These are phyloP conservation scores for Muntiacus reevesi DNA, from an alignment of 2,113 vertebrate genomes.

Conservation along the genomic window DNA sequence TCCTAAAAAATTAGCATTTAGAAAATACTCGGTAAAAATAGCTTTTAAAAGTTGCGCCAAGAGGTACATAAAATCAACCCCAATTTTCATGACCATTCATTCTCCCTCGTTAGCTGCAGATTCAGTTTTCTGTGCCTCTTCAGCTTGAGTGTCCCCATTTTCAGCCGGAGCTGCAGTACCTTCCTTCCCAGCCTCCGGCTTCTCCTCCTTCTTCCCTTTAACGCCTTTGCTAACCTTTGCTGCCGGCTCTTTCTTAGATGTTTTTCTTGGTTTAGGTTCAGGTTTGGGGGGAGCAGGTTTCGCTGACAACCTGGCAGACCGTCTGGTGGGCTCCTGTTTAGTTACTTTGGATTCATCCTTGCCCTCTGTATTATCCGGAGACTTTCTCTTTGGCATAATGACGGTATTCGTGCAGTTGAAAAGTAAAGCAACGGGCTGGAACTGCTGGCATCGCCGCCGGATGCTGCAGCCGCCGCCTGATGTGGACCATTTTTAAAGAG, in stretches of 20 bases:
- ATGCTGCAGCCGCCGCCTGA: too few species aligned
- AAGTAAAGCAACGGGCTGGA: too few species aligned
- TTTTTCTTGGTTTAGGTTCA: too few species aligned
- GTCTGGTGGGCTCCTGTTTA: too few species aligned
- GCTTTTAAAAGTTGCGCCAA: slow-evolving; percentile 92
- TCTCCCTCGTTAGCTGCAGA: slow-evolving; percentile 86
- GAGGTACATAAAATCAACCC: slow-evolving; percentile 89
- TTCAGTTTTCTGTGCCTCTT: slow-evolving; percentile 96
- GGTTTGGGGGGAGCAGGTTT: too few species aligned
- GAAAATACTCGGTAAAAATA: slow-evolving; percentile 99
- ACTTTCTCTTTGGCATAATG: too few species aligned
- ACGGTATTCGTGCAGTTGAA: too few species aligned
- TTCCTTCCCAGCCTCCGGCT: slow-evolving; percentile 87
- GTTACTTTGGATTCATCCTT: too few species aligned
- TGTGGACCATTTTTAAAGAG: not conserved
- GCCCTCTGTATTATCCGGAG: too few species aligned
- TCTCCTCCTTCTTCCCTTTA: slow-evolving; percentile 92
- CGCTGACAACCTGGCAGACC: too few species aligned
- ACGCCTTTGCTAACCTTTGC: slow-evolving; percentile 92
- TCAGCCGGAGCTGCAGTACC: slow-evolving; percentile 87
- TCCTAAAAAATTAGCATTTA: slow-evolving; percentile 99
- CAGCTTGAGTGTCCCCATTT: slow-evolving; percentile 93
- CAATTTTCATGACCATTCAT: slow-evolving; percentile 85
- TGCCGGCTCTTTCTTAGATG: slow-evolving; percentile 88
- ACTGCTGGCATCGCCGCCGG: too few species aligned